Percentiles rank a stretch among this genome's conserved stretches.
Conservation (phyloP, 2,113 vertebrate genomes). For the Limanda limanda region DNA sequence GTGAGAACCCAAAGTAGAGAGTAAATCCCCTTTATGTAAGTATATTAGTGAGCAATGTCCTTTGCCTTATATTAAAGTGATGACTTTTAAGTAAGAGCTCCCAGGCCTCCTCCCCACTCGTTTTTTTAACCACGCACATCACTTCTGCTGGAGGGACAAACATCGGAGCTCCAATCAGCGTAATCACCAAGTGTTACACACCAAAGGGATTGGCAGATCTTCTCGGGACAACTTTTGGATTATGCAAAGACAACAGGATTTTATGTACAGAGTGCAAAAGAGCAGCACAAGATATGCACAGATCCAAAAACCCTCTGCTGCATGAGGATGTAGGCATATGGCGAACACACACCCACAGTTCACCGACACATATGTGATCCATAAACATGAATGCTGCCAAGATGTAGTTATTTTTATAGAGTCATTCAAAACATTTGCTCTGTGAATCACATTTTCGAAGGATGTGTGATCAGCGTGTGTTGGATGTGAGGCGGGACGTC, state of each 20-base stretch:
- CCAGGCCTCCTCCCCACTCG: too few relatives aligned
- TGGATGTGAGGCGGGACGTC: not conserved
- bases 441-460: constrained; percentile 30
- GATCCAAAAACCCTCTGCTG: not conserved
- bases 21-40: constrained; percentile 71
- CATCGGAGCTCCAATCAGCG: constrained; percentile 1
- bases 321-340: constrained; percentile 10
- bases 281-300: constrained; percentile 9
- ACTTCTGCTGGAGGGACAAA: constrained; percentile 1
- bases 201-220: constrained; percentile 33
- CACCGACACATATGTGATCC: constrained; percentile 5
- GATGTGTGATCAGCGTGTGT: constrained; percentile 23
- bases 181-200: constrained; percentile 22
- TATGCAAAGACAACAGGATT: constrained; percentile 42
- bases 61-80: constrained; percentile 43
- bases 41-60: constrained; percentile 43
- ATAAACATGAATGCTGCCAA: constrained; percentile 18
- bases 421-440: constrained; percentile 17
- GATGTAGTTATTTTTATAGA: constrained; percentile 12
- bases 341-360: constrained; percentile 2
- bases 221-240: constrained; percentile 24
- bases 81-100: constrained; percentile 36
- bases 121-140: constrained; percentile 14
- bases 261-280: constrained; percentile 2
- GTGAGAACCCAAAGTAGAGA: constrained; percentile 31